Evolutionary conservation across 2,113 vertebrate genomes (phyloP).

Genomic region (Galbula dea): DNA sequence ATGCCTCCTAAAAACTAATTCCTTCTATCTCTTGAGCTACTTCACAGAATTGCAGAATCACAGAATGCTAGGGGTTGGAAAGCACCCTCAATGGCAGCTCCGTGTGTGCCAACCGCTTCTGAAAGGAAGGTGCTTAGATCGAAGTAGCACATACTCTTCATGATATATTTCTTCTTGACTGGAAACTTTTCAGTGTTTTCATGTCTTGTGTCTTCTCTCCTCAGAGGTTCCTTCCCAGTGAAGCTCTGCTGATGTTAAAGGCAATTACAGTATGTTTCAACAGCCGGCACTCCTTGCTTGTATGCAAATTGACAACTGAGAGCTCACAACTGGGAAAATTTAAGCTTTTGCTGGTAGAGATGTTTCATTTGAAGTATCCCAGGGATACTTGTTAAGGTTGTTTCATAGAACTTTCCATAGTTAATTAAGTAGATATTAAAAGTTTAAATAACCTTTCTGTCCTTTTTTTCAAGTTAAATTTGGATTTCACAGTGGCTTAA

Average conservation of each 20-base stretch:
- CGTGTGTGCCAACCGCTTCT: not conserved
- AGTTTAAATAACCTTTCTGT: slow-evolving; percentile 25
- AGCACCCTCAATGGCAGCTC: not conserved
- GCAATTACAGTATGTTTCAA: not conserved
- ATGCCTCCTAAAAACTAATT: not conserved
- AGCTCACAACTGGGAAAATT: not conserved
- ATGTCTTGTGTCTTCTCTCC: not conserved
- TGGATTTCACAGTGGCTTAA: not conserved
- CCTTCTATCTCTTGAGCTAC: not conserved
- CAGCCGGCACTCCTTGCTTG: not conserved
- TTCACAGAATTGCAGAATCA: too few species aligned
- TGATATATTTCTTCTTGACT: not conserved
- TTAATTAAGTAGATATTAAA: not conserved
- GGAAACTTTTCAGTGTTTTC: not conserved
- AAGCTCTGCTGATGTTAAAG: not conserved
- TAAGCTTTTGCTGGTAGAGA: not conserved
- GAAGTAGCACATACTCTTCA: not conserved
- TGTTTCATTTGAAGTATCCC: slow-evolving; percentile 9
- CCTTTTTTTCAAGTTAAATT: not conserved
- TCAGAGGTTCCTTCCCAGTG: not conserved
- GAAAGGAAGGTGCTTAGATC: not conserved
- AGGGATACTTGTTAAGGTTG: not conserved
- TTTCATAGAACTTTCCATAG: not conserved
- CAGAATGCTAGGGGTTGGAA: too few species aligned
- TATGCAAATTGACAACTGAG: not conserved